Evolutionary conservation across 2,888 invertebrate species (phyloP).

Genomic region (Parascotia fuliginaria): DNA sequence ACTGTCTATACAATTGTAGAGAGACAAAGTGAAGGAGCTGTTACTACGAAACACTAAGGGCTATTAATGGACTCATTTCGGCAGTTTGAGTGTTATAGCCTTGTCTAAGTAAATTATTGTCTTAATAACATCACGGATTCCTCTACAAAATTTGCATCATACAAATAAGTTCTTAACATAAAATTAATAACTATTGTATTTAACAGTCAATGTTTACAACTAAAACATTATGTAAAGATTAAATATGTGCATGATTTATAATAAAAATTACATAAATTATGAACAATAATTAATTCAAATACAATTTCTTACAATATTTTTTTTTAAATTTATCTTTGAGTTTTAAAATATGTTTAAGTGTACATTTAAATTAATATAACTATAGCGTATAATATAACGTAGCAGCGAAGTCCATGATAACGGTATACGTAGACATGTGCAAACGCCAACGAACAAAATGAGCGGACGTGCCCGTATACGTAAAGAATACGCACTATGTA

Average conservation of each 20-base stretch:
- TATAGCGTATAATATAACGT: not conserved
- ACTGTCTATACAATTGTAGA: too few relatives aligned
- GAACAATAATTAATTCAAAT: not conserved
- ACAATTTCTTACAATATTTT: not conserved
- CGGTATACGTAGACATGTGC: not conserved
- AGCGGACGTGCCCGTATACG: too few relatives aligned
- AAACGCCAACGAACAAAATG: too few relatives aligned
- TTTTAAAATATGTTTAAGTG: not conserved
- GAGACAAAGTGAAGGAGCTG: too few relatives aligned
- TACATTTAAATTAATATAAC: not conserved
- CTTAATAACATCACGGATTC: too few relatives aligned
- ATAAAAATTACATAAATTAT: not conserved
- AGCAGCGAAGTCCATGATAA: too few relatives aligned
- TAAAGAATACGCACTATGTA: too few relatives aligned
- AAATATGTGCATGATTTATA: constrained; percentile 3
- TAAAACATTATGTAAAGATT: constrained; percentile 7
- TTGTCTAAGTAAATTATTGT: too few relatives aligned
- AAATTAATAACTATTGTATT: constrained; percentile 2
- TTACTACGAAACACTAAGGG: too few relatives aligned
- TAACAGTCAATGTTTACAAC: constrained; percentile 33
- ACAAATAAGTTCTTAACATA: not conserved
- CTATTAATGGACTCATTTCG: too few relatives aligned
- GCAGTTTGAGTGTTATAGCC: too few relatives aligned
- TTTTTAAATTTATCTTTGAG: not conserved
- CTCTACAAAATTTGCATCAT: not conserved